Conservation (phyloP, 1,140 invertebrate genomes). For the Papilio glaucus region DNA sequence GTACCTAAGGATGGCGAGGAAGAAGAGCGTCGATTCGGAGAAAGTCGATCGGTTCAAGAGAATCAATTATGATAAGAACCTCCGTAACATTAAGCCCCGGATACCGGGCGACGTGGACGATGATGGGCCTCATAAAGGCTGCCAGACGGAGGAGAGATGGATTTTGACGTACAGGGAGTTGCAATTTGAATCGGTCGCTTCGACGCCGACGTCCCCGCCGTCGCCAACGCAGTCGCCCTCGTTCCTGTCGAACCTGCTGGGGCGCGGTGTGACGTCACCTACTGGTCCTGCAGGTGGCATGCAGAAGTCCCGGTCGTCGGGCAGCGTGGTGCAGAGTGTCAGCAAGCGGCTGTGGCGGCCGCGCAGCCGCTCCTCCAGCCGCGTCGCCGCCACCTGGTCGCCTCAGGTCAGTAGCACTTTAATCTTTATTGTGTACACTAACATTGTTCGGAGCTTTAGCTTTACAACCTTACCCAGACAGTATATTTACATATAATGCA, state of each 20-base stretch:
- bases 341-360: constrained; percentile 92
- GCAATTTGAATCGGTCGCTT: constrained; percentile 80
- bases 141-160: constrained; percentile 90
- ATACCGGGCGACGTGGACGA: constrained; percentile 89
- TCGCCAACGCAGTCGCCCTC: constrained; percentile 85
- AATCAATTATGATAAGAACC: constrained; percentile 93
- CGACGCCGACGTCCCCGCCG: constrained; percentile 73
- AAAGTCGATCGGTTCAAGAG: constrained; percentile 92
- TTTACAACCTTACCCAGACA: neutral
- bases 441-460: neutral
- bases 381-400: constrained; percentile 87
- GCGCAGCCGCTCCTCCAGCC: constrained; percentile 90
- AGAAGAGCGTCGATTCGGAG: constrained; percentile 92
- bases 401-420: constrained; percentile 89
- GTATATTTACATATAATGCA: neutral
- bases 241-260: constrained; percentile 87
- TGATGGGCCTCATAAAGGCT: constrained; percentile 88
- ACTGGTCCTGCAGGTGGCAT: constrained; percentile 85
- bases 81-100: constrained; percentile 92
- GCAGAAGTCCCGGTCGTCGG: constrained; percentile 94
- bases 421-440: constrained; percentile 43
- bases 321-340: constrained; percentile 92
- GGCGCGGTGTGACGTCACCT: constrained; percentile 83
- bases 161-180: constrained; percentile 79
- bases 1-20: constrained; percentile 92